Evolutionary conservation across 1,140 invertebrate genomes (phyloP), one percentile per base, ranked within the genome.

Genomic region (Aphaenogaster ashmeadi): DNA sequence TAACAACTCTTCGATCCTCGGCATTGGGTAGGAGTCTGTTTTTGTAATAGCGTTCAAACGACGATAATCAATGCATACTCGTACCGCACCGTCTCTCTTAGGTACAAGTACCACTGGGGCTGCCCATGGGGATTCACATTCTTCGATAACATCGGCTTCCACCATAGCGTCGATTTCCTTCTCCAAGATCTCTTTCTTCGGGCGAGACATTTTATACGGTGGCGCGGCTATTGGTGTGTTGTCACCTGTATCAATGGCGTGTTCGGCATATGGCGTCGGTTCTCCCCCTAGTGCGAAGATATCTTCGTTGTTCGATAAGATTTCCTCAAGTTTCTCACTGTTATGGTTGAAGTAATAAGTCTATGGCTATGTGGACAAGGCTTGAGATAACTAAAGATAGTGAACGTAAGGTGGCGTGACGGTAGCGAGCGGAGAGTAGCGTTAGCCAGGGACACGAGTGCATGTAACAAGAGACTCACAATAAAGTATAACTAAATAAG

Each of bases 41-140:
- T 27, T 27, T 27, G 27, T 27, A 27, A 27, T 27, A 27, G 0
- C 27, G 27, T 27, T 27, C 27, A 27, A 27, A 27, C 27, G 27
- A 27, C 27, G 27, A 27, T 27, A 27, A 21, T 74, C 71, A 0
- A 74, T 11, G 27, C 52, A 74, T 0, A 74, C 15, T 18, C 71
- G 71, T 6, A n/a, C 9, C 3, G 27, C 4, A 2, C 47, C 47
- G 4, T 80, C 47, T 1, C 41, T 41, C 7, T 80, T 80, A 0
- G 62, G 21, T 0, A 7, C n/a, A 0, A 44, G 7, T 0, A 80
- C 50, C 4, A 67, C 47, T 0, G n/a, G 62, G 0, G 62, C 9
- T 0, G 78, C 78, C 78, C 47, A 67, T 3, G 47, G 78, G 0
- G 62, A 80, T 15, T 80, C 47, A 0, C 47, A 66, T 67, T 80